Evolutionary conservation across 2,113 vertebrate genomes (phyloP).

Genomic region (Stegastes partitus): DNA sequence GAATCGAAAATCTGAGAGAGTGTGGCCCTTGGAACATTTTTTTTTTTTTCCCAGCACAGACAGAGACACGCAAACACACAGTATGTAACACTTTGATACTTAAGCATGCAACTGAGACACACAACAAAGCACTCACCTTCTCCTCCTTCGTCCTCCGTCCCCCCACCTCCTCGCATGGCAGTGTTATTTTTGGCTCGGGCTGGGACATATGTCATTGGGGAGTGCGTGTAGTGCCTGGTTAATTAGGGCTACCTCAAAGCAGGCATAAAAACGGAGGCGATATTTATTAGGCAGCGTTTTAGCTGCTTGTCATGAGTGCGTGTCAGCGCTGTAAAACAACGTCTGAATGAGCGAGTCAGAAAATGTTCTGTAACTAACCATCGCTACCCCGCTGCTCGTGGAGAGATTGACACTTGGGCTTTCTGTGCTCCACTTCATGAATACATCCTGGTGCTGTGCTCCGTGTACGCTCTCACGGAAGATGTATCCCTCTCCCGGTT

Average conservation of each 20-base stretch:
- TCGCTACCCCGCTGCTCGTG: constrained; percentile 47
- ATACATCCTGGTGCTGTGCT: constrained; percentile 40
- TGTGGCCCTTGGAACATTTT: constrained; percentile 39
- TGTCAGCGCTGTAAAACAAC: constrained; percentile 73
- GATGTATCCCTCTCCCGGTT: constrained; percentile 61
- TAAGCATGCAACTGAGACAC: constrained; percentile 54
- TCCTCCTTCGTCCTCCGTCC: constrained; percentile 48
- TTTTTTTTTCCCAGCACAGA: background rate
- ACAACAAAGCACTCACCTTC: constrained; percentile 57
- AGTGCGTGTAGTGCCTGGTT: constrained; percentile 74
- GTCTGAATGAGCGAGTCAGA: constrained; percentile 69
- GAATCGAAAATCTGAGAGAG: constrained; percentile 65
- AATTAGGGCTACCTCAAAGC: constrained; percentile 84
- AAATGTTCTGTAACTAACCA: constrained; percentile 49
- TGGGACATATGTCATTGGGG: constrained; percentile 80
- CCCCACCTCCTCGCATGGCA: constrained; percentile 3
- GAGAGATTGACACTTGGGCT: constrained; percentile 59
- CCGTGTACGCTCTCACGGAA: constrained; percentile 55
- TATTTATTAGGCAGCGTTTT: constrained; percentile 84
- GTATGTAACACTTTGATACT: constrained; percentile 45
- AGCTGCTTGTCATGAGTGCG: constrained; percentile 75
- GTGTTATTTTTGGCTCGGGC: constrained; percentile 83
- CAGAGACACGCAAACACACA: constrained; percentile 10
- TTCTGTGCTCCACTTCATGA: constrained; percentile 70
- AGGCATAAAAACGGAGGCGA: constrained; percentile 71